Evolutionary conservation across 2,888 invertebrate species (phyloP), one percentile per base, ranked within the genome.

Genomic region (Melanotus villosus): DNA sequence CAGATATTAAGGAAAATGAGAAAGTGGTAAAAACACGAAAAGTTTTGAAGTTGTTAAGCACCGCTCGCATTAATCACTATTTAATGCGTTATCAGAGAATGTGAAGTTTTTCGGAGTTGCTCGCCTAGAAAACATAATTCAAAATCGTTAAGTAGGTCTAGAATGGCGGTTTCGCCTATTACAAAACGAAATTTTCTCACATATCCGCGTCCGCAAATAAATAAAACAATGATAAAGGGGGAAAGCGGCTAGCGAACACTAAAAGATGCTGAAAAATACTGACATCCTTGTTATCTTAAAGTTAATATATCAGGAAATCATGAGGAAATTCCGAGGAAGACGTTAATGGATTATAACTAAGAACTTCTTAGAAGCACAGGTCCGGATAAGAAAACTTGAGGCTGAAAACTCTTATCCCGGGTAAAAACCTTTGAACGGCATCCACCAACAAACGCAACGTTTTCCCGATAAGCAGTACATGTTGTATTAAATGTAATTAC

Each of bases 1-100:
- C 78, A 78, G 79, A 81, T 81, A 82, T 82, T 81, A 81, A 80
- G 76, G 76, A 72, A 77, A 78, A 78, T 77, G 78, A 77, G 78
- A 78, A 79, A 79, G 78, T 78, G 80, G 78, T 78, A 79, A 79
- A 79, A 79, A 79, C 80, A 76, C 74, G 78, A 77, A 79, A 82
- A 81, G 76, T 81, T 82, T 79, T 71, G 74, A 77, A 80, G 78
- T 79, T 80, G 79, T 80, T 80, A 80, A 78, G 76, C 79, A 77
- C 74, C 73, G 76, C 71, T 70, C 75, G 75, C 78, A 81, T 81
- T 80, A 79, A 80, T 81, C 81, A 81, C 77, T 77, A 73, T 79
- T 80, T 80, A 77, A 77, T 77, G 78, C 76, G 79, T 80, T 78
- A 80, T 79, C 79, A 78, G 75, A 62, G 38, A 66, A 66, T 70